These are phyloP conservation scores for Smittia sp. DNA, from an alignment of 2,888 invertebrate genomes.

Conservation along the genomic window DNA sequence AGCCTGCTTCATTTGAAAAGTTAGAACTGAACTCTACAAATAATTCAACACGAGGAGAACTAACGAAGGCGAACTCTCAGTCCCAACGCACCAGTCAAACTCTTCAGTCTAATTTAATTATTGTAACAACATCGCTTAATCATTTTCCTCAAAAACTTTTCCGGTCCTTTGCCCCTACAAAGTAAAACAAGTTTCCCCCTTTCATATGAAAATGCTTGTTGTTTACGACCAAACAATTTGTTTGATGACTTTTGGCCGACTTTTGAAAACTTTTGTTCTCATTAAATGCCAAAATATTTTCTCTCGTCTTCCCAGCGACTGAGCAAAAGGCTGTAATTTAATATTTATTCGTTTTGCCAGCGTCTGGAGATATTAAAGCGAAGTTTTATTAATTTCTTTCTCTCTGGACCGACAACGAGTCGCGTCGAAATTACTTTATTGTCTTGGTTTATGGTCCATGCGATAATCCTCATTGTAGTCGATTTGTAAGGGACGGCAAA, in stretches of 20 bases:
- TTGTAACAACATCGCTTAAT: too few relatives aligned
- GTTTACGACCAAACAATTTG: background rate
- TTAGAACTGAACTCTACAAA: too few relatives aligned
- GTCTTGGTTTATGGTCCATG: constrained; percentile 1
- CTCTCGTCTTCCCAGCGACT: background rate
- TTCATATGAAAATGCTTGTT: background rate
- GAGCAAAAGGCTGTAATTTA: constrained; percentile 2
- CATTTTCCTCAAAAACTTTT: too few relatives aligned
- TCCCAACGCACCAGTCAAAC: too few relatives aligned
- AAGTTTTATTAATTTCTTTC: background rate
- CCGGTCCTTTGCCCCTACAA: too few relatives aligned
- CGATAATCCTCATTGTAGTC: background rate
- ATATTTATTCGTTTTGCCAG: background rate
- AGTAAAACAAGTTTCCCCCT: background rate
- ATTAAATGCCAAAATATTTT: background rate
- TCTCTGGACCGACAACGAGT: constrained; percentile 2
- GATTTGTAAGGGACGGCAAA: background rate
- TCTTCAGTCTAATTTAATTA: too few relatives aligned
- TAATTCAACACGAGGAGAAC: too few relatives aligned
- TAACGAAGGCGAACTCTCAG: too few relatives aligned
- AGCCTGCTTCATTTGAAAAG: too few relatives aligned
- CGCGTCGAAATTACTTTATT: background rate
- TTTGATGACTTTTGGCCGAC: background rate
- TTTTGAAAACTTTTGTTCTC: background rate
- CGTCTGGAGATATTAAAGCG: background rate